A percentile compares a stretch with the other conserved stretches of the same genome.
phyloP scores from a whole-genome alignment of 2,797 vertebrate genomes.

The Odontamblyopus lacepedii region DNA sequence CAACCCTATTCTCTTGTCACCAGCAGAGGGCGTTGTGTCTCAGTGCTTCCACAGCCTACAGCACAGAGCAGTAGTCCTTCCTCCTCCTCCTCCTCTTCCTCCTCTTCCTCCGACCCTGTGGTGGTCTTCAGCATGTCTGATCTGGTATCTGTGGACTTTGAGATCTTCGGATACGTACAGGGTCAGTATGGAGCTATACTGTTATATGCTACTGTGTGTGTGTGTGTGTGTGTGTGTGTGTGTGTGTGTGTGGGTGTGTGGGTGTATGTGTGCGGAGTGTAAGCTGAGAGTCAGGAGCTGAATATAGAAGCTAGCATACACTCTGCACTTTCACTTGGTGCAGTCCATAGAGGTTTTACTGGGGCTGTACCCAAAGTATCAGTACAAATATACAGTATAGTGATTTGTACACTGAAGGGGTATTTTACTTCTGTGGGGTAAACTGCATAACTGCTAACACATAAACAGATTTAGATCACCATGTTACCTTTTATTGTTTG shows the following conservation, averaged over 20 bases:
- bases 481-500: too few species aligned
- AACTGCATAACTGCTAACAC: too few species aligned
- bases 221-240: background rate
- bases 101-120: background rate
- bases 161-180: conserved; percentile 12
- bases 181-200: background rate
- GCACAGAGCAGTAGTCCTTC: background rate
- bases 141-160: conserved; percentile 15
- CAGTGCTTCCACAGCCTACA: background rate
- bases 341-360: background rate
- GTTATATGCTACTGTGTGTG: background rate
- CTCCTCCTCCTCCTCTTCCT: background rate
- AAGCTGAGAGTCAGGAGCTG: conserved; percentile 48
- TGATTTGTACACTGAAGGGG: too few species aligned
- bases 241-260: conserved; percentile 16
- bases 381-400: too few species aligned
- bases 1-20: background rate
- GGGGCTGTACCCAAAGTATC: too few species aligned
- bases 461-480: too few species aligned
- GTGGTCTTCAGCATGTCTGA: background rate
- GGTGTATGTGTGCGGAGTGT: conserved; percentile 12
- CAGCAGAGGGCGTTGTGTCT: background rate
- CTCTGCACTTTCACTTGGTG: conserved; percentile 15
- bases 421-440: too few species aligned
- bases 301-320: conserved; percentile 34